Percentiles rank a stretch among this genome's conserved stretches.
phyloP scores from a whole-genome alignment of 2,113 vertebrate species.

The Trichechus manatus region DNA sequence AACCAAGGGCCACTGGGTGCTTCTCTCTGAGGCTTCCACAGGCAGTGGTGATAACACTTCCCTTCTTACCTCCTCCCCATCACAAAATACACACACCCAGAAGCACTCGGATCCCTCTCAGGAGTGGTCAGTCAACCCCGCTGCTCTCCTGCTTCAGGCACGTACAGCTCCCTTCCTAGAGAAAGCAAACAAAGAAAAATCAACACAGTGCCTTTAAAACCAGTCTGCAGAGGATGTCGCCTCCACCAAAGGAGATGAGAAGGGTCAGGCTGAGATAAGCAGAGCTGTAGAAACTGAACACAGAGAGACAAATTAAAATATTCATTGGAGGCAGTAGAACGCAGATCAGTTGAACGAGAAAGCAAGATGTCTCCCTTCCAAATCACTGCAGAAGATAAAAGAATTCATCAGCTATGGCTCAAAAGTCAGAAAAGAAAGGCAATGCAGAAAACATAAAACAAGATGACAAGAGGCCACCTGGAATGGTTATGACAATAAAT shows the following conservation, averaged over 20 bases:
- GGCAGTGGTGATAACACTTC: background rate
- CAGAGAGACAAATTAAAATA: constrained; percentile 69
- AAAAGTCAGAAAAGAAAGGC: constrained; percentile 75
- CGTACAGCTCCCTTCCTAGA: background rate
- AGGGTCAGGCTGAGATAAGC: constrained; percentile 66
- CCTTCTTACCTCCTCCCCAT: background rate
- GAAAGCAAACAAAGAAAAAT: constrained; percentile 75
- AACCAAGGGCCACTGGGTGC: background rate
- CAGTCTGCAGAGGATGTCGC: background rate
- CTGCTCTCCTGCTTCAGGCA: background rate
- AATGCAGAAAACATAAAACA: constrained; percentile 62
- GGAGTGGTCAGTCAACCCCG: background rate
- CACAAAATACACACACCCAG: background rate
- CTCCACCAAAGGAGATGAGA: constrained; percentile 51
- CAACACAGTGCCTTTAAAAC: constrained; percentile 67
- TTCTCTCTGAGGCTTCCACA: background rate
- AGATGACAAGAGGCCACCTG: background rate
- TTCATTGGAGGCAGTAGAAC: constrained; percentile 62
- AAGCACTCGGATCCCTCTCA: background rate
- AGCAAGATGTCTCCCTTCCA: constrained; percentile 79
- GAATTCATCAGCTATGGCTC: constrained; percentile 61
- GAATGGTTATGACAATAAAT: constrained; percentile 64
- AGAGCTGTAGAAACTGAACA: constrained; percentile 70
- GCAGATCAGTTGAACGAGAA: constrained; percentile 66
- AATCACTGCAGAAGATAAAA: constrained; percentile 67